Base-by-base conservation (phyloP, 2,888 invertebrate genomes). In the Eristalinus aeneus region DNA sequence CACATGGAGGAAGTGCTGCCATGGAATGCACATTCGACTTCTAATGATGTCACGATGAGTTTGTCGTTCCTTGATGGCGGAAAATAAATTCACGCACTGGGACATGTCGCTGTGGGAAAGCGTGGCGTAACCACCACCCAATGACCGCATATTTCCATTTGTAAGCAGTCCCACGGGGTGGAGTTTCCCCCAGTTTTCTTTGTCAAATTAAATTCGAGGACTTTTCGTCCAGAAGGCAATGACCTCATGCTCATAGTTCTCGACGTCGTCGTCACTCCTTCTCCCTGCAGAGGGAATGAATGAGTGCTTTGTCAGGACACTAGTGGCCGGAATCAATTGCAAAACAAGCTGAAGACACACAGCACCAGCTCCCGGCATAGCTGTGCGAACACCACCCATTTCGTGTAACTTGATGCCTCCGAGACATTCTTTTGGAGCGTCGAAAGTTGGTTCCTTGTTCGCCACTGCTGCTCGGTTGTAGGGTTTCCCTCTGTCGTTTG, bases 31-130 rank as follows among this genome's bases (percentile, higher is more conserved):
- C 72, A 80, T 68, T 85, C 56, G 60, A 23, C 23, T 71, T 39
- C 80, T 84, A 85, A 85, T 85, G 80, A 85, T 85, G 72, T 80
- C 80, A 85, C 76, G 67, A 80, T 64, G 36, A 53, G 56, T 64
- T 75, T 75, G 58, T 69, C 69, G 81, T 53, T 81, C 64, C 54
- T 61, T 74, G 53, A 69, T 69, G 64, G 60, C n/a, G 10, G 22
- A 58, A 67, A 73, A 74, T 78, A 83, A 73, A 78, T 83, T 73
- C 73, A 73, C 77, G 72, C 72, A 63, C 60, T 63, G 2, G 53
- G 56, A 65, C 36, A 71, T 65, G 36, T 65, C 65, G 56, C 56
- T 36, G 46, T 22, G 58, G 11, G 32, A 20, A 22, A 10, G 31
- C 23, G 31, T 58, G 27, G n/a, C 31, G 12, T 12, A 58, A 58